Evolutionary conservation across 2,888 invertebrate genomes (phyloP), one percentile per base, ranked within the genome.

Genomic region (Pseudococcus viburni): DNA sequence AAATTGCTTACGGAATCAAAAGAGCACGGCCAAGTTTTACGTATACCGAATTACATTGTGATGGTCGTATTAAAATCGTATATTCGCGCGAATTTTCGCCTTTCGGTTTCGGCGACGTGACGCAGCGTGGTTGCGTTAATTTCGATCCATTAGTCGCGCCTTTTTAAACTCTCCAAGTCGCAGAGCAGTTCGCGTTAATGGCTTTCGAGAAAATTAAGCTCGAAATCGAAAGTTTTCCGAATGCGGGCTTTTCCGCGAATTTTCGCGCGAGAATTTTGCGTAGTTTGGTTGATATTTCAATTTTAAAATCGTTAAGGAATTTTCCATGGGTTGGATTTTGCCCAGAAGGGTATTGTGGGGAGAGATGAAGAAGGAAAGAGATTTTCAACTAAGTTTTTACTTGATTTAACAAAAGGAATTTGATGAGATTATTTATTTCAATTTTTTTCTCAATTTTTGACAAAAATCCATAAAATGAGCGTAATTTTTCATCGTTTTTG

Each of bases 141-240:
- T 73, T 73, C 68, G 68, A 73, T 22, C 68, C 68, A 73, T 73
- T 73, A 73, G 68, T 73, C 15, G 68, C 68, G 68, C 33, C 26
- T 33, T 73, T 73, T 73, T 33, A 12, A 22, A 15, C 68, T 73
- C 68, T 3, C 68, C 55, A 15, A 33, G 26, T 33, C 26, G 26
- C 26, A 33, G 26, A 1, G 12, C 55, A 19, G n/a, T 19, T 59
- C 9, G 59, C 59, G 59, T 59, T 59, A 59, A 59, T 73, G 33
- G 68, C 9, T 73, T 26, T 12, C 26, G 68, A 73, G 26, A 73
- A 33, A 73, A 73, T 73, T 73, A 73, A 73, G 26, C 68, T 33
- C 12, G 68, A 73, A 26, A 73, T 73, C 33, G 68, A 73, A 73
- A 73, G 22, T 73, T 73, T 73, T 12, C 9, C 33, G n/a, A 73